Percentiles rank a stretch among this genome's conserved stretches.
These are phyloP conservation scores for Pterostichus niger DNA, from an alignment of 2,888 invertebrate genomes.

Conservation along the genomic window DNA sequence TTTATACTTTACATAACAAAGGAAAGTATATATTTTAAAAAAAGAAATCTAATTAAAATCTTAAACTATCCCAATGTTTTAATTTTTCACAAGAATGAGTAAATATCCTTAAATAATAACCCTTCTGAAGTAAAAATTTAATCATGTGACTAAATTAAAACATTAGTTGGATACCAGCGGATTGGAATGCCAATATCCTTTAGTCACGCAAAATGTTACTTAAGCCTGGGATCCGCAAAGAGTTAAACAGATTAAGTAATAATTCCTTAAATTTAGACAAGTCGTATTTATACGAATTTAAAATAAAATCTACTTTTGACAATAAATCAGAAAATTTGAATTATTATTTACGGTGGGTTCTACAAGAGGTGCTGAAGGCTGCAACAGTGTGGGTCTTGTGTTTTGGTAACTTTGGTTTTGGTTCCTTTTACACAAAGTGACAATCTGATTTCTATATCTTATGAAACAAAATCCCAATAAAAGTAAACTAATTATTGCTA, in stretches of 20 bases:
- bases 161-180: neutral
- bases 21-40: neutral
- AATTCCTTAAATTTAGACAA: neutral
- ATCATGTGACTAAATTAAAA: neutral
- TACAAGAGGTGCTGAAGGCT: neutral
- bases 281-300: neutral
- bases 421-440: neutral
- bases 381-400: neutral
- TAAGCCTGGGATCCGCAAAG: neutral
- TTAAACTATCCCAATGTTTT: too few species aligned
- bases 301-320: neutral
- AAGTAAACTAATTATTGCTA: neutral
- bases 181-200: neutral
- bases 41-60: neutral
- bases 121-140: neutral
- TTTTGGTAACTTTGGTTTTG: neutral
- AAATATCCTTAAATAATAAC: neutral
- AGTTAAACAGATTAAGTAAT: too few species aligned
- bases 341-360: neutral
- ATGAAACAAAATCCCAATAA: neutral
- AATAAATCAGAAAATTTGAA: neutral
- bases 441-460: neutral
- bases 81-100: neutral
- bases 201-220: neutral
- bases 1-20: neutral